Conservation (phyloP, 2,888 invertebrate genomes). For the Odontothrips loti region DNA sequence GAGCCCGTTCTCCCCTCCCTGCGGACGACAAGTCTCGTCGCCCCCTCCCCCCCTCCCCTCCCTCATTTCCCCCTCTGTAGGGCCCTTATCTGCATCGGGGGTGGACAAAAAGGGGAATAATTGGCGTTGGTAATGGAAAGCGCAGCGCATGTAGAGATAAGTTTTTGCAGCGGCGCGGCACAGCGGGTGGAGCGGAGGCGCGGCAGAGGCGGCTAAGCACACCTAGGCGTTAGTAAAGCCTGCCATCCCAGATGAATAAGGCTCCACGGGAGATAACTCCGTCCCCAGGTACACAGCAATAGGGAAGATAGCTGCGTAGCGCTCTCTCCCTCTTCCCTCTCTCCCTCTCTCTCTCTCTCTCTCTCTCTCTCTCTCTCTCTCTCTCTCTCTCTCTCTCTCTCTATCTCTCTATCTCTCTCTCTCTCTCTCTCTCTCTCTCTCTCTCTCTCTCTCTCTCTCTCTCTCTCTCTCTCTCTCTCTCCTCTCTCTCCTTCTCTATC, state of each 20-base stretch:
- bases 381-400: too few relatives aligned
- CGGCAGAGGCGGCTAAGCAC: background rate
- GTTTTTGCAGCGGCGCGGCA: background rate
- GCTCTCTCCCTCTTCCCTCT: too few relatives aligned
- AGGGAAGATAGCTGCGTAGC: background rate
- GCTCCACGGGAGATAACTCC: background rate
- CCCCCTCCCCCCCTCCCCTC: background rate
- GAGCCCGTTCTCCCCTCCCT: background rate
- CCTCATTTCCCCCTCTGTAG: background rate
- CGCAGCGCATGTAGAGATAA: background rate
- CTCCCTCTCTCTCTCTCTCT: too few relatives aligned
- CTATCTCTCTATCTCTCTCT: too few relatives aligned
- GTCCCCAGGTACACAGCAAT: background rate
- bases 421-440: too few relatives aligned
- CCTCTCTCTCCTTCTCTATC: too few relatives aligned
- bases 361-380: too few relatives aligned
- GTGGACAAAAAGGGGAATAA: slow-evolving; percentile 22
- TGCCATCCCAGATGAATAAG: background rate
- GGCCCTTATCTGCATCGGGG: slow-evolving; percentile 2
- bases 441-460: too few relatives aligned
- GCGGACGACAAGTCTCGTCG: background rate
- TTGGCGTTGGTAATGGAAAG: slow-evolving; percentile 10
- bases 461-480: too few relatives aligned
- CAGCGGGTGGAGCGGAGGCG: background rate
- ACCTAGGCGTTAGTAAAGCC: background rate